Percentiles rank a stretch among this genome's conserved stretches.
phyloP scores from a whole-genome alignment of 2,113 vertebrate genomes.

The Lethenteron reissneri region DNA sequence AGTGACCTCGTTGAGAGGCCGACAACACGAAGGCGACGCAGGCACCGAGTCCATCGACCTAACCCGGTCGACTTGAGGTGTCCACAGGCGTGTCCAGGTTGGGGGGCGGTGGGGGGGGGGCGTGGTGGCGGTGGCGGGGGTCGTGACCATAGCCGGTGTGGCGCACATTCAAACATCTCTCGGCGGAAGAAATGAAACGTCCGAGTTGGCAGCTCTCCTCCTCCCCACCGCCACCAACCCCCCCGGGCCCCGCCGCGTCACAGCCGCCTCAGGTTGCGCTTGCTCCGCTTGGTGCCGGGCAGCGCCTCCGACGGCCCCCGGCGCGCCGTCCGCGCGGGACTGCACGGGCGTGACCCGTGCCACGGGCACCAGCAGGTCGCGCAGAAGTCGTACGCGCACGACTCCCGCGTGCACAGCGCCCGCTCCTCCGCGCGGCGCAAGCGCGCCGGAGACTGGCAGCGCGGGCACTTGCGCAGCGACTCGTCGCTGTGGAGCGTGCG shows the following conservation, averaged over 20 bases:
- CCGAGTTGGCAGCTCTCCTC: too few relatives aligned
- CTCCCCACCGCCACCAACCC: too few relatives aligned
- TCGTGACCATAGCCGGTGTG: too few relatives aligned
- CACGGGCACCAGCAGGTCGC: conserved; percentile 43
- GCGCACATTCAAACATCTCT: too few relatives aligned
- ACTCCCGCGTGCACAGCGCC: conserved; percentile 46
- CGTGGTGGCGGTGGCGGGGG: too few relatives aligned
- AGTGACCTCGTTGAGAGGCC: too few relatives aligned
- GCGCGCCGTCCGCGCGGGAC: conserved; percentile 10
- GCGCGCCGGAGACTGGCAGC: conserved; percentile 60
- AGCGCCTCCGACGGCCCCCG: conserved; percentile 34
- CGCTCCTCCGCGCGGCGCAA: conserved; percentile 59
- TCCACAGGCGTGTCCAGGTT: too few relatives aligned
- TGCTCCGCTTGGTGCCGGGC: conserved; percentile 70
- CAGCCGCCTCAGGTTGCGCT: conserved; percentile 57
- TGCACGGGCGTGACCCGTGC: conserved; percentile 68
- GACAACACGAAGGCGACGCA: too few relatives aligned
- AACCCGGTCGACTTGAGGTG: too few relatives aligned
- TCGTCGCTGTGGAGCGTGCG: conserved; percentile 63
- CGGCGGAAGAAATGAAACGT: too few relatives aligned
- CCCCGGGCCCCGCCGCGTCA: conserved; percentile 18
- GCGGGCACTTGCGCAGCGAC: conserved; percentile 62
- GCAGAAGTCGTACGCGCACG: conserved; percentile 71
- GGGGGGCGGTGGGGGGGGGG: too few relatives aligned
- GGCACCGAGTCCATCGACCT: too few relatives aligned